Evolutionary conservation across 2,888 invertebrate species (phyloP).

Genomic region (Catocala sponsa): DNA sequence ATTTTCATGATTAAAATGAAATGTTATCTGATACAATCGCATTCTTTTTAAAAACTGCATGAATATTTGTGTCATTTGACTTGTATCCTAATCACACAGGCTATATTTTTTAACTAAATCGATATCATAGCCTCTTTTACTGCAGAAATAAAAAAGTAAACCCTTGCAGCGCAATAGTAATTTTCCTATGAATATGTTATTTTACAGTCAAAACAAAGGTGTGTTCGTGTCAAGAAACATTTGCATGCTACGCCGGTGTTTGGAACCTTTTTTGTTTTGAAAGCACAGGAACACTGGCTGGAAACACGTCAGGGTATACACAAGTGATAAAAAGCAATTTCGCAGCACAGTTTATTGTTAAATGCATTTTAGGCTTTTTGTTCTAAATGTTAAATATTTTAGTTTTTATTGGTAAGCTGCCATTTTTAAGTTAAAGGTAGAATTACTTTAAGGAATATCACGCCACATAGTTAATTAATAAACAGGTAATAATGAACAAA

Average conservation of each 20-base stretch:
- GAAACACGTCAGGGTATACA: constrained; percentile 7
- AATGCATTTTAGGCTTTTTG: background rate
- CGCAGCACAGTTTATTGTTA: constrained; percentile 6
- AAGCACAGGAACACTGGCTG: constrained; percentile 1
- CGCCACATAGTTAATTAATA: too few species aligned
- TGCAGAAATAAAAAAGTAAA: background rate
- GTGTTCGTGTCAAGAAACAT: constrained; percentile 48
- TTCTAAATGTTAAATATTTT: background rate
- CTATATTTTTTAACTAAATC: too few species aligned
- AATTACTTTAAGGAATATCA: too few species aligned
- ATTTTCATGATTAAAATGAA: too few species aligned
- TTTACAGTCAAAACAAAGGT: constrained; percentile 32
- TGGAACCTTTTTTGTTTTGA: constrained; percentile 28
- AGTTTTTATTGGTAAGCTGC: too few species aligned
- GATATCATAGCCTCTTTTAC: too few species aligned
- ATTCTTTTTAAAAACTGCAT: too few species aligned
- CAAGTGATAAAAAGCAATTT: constrained; percentile 9
- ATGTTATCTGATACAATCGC: too few species aligned
- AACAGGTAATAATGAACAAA: too few species aligned
- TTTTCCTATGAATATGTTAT: constrained; percentile 11
- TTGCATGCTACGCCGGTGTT: constrained; percentile 45
- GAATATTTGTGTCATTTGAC: too few species aligned
- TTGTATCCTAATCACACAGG: too few species aligned
- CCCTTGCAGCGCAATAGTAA: constrained; percentile 6
- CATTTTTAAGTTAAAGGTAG: background rate